phyloP scores from a whole-genome alignment of 2,888 invertebrate species.

The Drosophila greeni region DNA sequence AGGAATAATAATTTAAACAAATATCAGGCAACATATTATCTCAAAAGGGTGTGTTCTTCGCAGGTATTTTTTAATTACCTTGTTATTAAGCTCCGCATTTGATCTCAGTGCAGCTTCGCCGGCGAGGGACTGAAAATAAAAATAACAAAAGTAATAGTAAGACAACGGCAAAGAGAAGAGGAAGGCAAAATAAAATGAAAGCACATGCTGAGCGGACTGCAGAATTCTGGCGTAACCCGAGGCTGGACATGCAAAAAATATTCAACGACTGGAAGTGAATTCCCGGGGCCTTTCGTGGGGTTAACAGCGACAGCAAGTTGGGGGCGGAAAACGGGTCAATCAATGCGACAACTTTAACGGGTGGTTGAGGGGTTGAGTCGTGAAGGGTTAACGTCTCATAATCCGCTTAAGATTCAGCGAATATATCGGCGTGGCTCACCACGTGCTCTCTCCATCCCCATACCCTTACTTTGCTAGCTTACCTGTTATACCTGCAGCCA shows the following conservation, averaged over 20 bases:
- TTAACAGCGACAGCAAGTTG: slow-evolving; percentile 14
- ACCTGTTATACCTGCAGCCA: slow-evolving; percentile 19
- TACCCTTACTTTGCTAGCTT: not conserved
- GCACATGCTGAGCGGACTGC: slow-evolving; percentile 51
- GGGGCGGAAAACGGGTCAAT: slow-evolving; percentile 35
- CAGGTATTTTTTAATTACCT: not conserved
- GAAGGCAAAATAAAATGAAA: slow-evolving; percentile 43
- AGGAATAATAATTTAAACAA: not conserved
- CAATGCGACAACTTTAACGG: slow-evolving; percentile 22
- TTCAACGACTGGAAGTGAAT: slow-evolving; percentile 22
- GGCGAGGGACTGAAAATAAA: slow-evolving; percentile 23
- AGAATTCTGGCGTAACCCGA: slow-evolving; percentile 52
- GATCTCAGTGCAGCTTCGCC: slow-evolving; percentile 7
- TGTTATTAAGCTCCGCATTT: not conserved
- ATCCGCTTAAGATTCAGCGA: slow-evolving; percentile 33
- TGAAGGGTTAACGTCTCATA: slow-evolving; percentile 31
- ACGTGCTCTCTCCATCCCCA: slow-evolving; percentile 13
- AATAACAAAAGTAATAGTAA: slow-evolving; percentile 46
- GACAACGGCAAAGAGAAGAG: not conserved
- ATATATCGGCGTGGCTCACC: slow-evolving; percentile 22
- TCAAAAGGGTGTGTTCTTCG: not conserved
- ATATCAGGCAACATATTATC: not conserved
- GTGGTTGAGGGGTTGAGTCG: not conserved
- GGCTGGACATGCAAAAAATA: slow-evolving; percentile 45
- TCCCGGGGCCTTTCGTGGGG: slow-evolving; percentile 1